Base-by-base conservation (phyloP, 2,888 invertebrate genomes). In the Azorinus chamasolen region DNA sequence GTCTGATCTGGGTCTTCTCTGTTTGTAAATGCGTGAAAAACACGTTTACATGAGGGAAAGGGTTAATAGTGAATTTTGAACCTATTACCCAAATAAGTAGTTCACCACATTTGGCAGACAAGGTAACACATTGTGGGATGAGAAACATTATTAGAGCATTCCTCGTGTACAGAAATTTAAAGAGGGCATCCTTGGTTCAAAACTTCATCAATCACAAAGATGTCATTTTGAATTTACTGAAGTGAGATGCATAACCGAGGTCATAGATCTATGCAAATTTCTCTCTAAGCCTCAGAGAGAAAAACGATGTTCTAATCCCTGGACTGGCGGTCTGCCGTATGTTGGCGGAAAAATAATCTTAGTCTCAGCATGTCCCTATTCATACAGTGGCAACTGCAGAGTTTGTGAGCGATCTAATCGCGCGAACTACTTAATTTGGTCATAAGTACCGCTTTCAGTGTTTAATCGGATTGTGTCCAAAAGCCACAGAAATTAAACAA, bases 381-480 rank as follows among this genome's bases (percentile, higher is more conserved):
- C 69, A 70, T 45, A 20, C 32, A 57, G 41, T 8, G 39, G 27
- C 48, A 41, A 62, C 50, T 22, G 53, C 24, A 22, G 50, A 41
- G 39, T 46, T 50, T 65, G 66, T 54, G 32, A 22, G 66, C 55
- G 46, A 65, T 76, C 57, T 61, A 58, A 61, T 65, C 71, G 66
- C 54, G 70, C 70, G 61, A 70, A 76, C 48, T 71, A 65, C 76
- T 76, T 70, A 65, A 76, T 76, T 76, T 65, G 76, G 57, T 70
- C 65, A 57, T 66, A 66, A 70, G 76, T 70, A 59, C 57, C 27
- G 54, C 61, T 62, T 75, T 65, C 50, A 66, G 43, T 41, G 16
- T 46, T 51, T 76, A 76, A 76, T 70, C 70, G 61, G 62, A 76
- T 71, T 76, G 69, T 32, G 10, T 32, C 4, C 4, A 45, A 45